Conservation (phyloP, 2,888 invertebrate species). For the Helleia helle region DNA sequence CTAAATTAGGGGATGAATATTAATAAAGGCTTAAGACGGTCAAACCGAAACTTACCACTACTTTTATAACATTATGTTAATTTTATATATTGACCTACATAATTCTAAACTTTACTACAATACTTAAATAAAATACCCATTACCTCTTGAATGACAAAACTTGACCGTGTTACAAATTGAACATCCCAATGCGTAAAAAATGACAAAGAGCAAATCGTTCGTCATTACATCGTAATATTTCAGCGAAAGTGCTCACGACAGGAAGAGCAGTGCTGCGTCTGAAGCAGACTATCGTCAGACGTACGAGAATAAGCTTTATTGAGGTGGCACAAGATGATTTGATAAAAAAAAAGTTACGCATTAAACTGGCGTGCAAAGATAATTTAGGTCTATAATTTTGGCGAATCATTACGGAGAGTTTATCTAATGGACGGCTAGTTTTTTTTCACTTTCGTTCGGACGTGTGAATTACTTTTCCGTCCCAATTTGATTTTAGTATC, state of each 20-base stretch:
- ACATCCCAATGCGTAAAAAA: background rate
- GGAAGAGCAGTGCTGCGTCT: background rate
- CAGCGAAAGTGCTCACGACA: conserved; percentile 34
- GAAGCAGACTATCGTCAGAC: background rate
- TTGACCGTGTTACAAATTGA: no score
- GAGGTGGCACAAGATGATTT: background rate
- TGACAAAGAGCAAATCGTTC: conserved; percentile 28
- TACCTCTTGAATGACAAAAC: no score
- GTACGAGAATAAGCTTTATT: background rate
- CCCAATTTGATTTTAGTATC: no score
- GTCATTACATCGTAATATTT: conserved; percentile 44
- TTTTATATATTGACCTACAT: no score
- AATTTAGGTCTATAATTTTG: conserved; percentile 35
- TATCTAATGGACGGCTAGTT: conserved; percentile 1
- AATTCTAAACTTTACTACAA: no score
- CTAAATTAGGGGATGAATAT: no score
- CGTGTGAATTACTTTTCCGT: conserved; percentile 30
- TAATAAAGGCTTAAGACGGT: no score
- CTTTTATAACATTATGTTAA: no score
- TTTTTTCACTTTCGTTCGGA: conserved; percentile 35
- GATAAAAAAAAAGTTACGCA: no score
- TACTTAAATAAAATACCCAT: no score
- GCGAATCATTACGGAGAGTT: conserved; percentile 33
- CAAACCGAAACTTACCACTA: no score
- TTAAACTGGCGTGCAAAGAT: conserved; percentile 33